Conservation (phyloP, 92 coral and sea anemone genomes). For the Palythoa caribaeorum region DNA sequence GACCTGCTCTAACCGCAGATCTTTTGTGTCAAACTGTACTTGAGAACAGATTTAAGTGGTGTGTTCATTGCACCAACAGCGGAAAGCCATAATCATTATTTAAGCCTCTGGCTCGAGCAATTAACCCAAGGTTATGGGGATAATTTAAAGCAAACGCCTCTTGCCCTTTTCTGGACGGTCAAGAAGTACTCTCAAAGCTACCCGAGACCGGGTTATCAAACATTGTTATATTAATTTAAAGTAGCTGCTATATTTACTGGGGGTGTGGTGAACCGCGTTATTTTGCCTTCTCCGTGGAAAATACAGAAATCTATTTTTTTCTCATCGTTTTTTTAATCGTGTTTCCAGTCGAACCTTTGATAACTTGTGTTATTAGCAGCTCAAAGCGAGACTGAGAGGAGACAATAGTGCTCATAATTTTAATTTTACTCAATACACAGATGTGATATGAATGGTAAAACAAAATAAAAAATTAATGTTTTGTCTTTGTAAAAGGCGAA, state of each 20-base stretch:
- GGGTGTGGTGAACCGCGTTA: background rate
- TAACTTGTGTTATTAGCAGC: background rate
- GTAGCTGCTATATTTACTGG: background rate
- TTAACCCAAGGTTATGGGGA: slow-evolving; percentile 44
- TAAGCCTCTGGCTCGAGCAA: slow-evolving; percentile 28
- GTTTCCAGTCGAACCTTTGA: slow-evolving; percentile 37
- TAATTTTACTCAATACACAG: too few species aligned
- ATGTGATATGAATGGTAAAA: background rate
- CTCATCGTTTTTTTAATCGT: background rate
- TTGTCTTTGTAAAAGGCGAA: background rate
- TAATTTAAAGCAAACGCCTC: slow-evolving; percentile 29
- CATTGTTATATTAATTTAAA: too few species aligned
- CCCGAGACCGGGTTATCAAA: background rate
- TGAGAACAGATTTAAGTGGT: slow-evolving; percentile 26
- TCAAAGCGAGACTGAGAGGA: background rate
- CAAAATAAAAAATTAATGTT: background rate
- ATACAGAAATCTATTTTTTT: slow-evolving; percentile 13
- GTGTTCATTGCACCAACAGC: slow-evolving; percentile 15
- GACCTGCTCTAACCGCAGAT: slow-evolving; percentile 32
- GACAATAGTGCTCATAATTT: too few species aligned
- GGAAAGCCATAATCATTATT: slow-evolving; percentile 21
- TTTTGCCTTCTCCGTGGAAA: background rate
- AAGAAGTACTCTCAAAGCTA: slow-evolving; percentile 33
- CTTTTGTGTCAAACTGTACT: slow-evolving; percentile 26
- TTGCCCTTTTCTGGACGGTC: slow-evolving; percentile 31